These are phyloP conservation scores for Coccyzus lansbergi DNA, from an alignment of 2,797 vertebrate genomes.

Conservation along the genomic window DNA sequence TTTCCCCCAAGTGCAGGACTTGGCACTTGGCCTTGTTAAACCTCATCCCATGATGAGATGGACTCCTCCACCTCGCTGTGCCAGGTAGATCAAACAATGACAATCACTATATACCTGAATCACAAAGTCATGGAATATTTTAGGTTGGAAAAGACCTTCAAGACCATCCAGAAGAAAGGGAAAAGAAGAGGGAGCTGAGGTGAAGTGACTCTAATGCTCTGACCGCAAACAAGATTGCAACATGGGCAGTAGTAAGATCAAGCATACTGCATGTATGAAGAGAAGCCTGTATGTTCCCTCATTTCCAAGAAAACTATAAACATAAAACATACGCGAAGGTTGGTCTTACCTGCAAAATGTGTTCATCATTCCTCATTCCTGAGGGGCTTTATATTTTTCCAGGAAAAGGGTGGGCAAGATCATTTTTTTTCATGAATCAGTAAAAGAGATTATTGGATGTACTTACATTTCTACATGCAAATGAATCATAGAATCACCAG, in stretches of 20 bases:
- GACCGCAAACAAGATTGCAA: background rate
- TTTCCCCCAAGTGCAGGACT: no score
- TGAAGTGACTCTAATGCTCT: background rate
- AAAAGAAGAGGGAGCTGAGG: accelerated
- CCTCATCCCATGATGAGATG: background rate
- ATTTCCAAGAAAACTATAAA: background rate
- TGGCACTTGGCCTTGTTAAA: no score
- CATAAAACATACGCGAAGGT: background rate
- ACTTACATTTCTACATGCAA: background rate
- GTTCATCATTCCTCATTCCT: background rate
- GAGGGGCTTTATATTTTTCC: background rate
- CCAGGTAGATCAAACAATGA: background rate
- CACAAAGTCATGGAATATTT: no score
- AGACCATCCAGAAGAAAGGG: background rate
- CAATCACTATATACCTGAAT: background rate
- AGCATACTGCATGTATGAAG: background rate
- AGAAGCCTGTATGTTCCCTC: accelerated
- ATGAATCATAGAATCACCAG: no score
- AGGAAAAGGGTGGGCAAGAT: background rate
- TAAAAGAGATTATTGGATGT: background rate
- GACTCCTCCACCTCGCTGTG: background rate
- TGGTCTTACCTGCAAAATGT: background rate
- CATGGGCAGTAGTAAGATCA: background rate
- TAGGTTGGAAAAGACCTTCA: no score
- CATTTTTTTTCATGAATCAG: background rate